Evolutionary conservation across 2,888 invertebrate genomes (phyloP), one percentile per base, ranked within the genome.

Genomic region (Leucoptera coffeella): DNA sequence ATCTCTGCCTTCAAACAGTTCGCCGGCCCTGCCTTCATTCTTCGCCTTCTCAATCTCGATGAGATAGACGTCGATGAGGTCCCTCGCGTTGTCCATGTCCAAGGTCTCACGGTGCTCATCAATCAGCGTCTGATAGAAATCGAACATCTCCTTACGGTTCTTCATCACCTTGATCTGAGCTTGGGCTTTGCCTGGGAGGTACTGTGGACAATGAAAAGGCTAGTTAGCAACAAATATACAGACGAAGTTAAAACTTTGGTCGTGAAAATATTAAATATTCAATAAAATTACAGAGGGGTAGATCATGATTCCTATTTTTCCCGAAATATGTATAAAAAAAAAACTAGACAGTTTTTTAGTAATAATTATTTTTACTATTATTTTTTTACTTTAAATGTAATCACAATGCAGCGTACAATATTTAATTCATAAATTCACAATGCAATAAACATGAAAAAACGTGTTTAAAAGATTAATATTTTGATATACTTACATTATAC

Each of bases 61-160:
- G 27, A 92, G 65, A 55, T 92, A 93, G 15, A 84, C 81, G 49
- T 93, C 93, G 29, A 92, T 79, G 29, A 93, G 74, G 53, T 93
- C 92, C 25, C 90, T 76, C 14, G 85, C 75, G 44, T 85, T 82
- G 35, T 76, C 67, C 6, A 81, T 62, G 48, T 91, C 83, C 40
- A 89, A 84, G 13, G 83, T 81, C 28, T 64, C 73, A 24, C 82
- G 78, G 49, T 92, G 91, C 32, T 87, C 81, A 37, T 90, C 83
- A 34, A 92, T 85, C 12, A 88, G 78, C 35, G 84, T 82, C 55
- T 85, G 85, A 44, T 91, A 85, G 54, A 90, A 92, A 19, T 73
- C 69, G 22, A 84, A 85, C 84, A 91, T 91, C 58, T 92, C 90
- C 33, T 74, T 77, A 2, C 89, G 83, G 49, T 92, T 92, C 54